Base-by-base conservation (phyloP, 2,888 invertebrate genomes). In the Magallana nippona region DNA sequence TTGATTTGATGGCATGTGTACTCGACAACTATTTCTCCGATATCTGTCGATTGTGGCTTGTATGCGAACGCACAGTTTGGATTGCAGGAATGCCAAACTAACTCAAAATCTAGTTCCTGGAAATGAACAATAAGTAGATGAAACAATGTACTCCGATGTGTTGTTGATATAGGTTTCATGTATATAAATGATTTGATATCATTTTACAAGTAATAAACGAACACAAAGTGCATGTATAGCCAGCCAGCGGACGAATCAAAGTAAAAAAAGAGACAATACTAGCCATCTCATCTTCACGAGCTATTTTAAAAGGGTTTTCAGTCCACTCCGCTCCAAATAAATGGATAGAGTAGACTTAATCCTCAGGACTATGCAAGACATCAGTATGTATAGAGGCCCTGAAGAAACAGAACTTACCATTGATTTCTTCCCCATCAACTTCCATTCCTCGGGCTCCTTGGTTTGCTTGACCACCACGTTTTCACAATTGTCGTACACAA, bases 401-500 rank as follows among this genome's bases (percentile, higher is more conserved):
- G 8, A 8, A 15, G 44, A 44, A 44, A 17, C 60, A 60, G n/a
- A 60, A n/a, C n/a, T 60, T 71, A 71, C 71, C 19, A 22, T 27
- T 71, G 71, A 71, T 71, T 71, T 71, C 27, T 71, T 71, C 32
- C 86, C 86, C 5, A 58, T 63, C 3, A 85, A 79, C 55, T 85
- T 85, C 89, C 89, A 89, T 1, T 78, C 86, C 32, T 80, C 80
- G 3, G 84, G 83, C 0, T 87, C 71, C 78, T 86, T 84, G 0
- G 63, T 55, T 10, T 88, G 60, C 22, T 87, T 85, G 2, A 88
- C 82, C 17, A 82, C 17, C 11, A 89, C 62, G 27, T 88, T 86
- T 57, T 85, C 56, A 0, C 85, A 87, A 56, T 86, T 88, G 81
- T 89, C 87, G 44, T 87, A 85, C 8, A 89, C 63, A 10, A 89